Evolutionary conservation across 2,113 vertebrate genomes (phyloP).

Genomic region (Tachysurus fulvidraco): DNA sequence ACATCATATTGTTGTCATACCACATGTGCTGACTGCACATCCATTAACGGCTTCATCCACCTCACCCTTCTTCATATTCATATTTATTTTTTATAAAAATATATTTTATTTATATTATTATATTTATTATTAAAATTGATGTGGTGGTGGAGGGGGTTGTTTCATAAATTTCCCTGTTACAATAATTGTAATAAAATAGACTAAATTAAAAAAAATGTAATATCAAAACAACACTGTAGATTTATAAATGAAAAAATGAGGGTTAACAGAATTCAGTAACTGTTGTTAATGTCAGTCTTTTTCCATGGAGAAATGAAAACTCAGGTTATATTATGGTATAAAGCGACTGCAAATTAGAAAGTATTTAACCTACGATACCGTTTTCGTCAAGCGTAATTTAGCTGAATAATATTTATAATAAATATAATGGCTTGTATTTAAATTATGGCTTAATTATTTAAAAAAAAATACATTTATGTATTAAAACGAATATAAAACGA

Average conservation of each 20-base stretch:
- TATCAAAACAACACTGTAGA: neutral
- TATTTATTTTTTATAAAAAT: neutral
- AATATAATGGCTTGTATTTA: neutral
- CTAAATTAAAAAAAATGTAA: neutral
- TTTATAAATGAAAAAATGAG: neutral
- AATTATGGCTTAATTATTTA: neutral
- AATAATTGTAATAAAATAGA: neutral
- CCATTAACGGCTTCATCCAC: neutral
- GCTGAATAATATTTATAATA: neutral
- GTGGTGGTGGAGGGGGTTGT: neutral
- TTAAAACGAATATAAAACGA: neutral
- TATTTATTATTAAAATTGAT: slow-evolving; percentile 9
- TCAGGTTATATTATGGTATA: neutral
- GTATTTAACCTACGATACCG: neutral
- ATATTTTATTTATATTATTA: neutral
- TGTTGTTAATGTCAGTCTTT: neutral
- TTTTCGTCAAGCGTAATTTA: neutral
- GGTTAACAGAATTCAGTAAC: neutral
- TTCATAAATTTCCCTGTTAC: neutral
- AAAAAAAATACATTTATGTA: neutral
- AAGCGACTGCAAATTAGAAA: neutral
- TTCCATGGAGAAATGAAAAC: neutral
- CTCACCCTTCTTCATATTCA: neutral
- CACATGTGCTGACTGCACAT: neutral
- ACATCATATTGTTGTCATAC: neutral